Evolutionary conservation across 2,888 invertebrate species (phyloP).

Genomic region (Leptarthrus brevirostris): DNA sequence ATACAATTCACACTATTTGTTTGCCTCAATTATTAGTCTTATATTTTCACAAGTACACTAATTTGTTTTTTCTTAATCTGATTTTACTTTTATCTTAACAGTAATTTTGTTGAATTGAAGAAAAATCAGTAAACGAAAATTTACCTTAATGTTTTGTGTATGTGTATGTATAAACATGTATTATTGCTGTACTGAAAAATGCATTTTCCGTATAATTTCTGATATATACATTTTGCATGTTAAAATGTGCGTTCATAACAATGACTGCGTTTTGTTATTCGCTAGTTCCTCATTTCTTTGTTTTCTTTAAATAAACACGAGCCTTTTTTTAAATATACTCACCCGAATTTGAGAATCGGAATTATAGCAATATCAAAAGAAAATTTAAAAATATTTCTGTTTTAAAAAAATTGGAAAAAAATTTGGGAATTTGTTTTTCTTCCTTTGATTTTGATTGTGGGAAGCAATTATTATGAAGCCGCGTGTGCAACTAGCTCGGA

Average conservation of each 20-base stretch:
- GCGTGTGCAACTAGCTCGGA: conserved; percentile 74
- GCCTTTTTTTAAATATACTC: conserved; percentile 33
- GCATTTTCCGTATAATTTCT: background rate
- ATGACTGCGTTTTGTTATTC: conserved; percentile 18
- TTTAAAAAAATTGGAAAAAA: background rate
- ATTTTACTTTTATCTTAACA: conserved; percentile 19
- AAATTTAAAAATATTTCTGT: conserved; percentile 9
- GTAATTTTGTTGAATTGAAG: conserved; percentile 23
- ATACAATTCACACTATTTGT: conserved; percentile 52
- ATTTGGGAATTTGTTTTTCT: background rate
- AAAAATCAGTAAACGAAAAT: conserved; percentile 16
- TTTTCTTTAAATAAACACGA: conserved; percentile 46
- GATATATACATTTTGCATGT: conserved; percentile 4
- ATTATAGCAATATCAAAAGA: conserved; percentile 35
- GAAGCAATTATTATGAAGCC: conserved; percentile 62
- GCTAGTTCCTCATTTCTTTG: conserved; percentile 37
- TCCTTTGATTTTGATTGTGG: conserved; percentile 24
- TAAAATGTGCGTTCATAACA: conserved; percentile 29
- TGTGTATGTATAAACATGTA: too few relatives aligned
- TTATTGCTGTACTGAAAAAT: too few relatives aligned
- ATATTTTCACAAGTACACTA: conserved; percentile 52
- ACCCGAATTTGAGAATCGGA: conserved; percentile 38
- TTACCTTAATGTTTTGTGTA: background rate
- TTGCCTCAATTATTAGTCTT: conserved; percentile 48
- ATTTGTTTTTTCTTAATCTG: conserved; percentile 48